phyloP scores from a whole-genome alignment of 1,140 invertebrate genomes.

The Mactra quadrangularis region DNA sequence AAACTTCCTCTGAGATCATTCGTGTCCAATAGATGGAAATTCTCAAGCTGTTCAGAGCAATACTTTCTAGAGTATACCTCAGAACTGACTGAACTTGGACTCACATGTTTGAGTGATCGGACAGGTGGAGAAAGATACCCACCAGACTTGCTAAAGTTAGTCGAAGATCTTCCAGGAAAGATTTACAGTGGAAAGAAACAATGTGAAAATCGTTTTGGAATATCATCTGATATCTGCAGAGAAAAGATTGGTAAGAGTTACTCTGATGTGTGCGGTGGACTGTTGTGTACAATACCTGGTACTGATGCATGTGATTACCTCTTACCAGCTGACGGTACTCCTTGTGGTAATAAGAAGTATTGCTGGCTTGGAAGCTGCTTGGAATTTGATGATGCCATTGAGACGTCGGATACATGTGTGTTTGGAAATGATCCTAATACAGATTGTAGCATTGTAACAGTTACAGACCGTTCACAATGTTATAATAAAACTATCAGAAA shows the following conservation, averaged over 20 bases:
- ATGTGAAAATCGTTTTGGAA: constrained; percentile 65
- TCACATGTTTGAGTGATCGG: constrained; percentile 34
- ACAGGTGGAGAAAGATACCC: constrained; percentile 4
- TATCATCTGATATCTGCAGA: constrained; percentile 67
- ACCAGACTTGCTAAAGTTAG: background rate
- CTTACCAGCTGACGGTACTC: constrained; percentile 58
- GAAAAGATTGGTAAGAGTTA: constrained; percentile 51
- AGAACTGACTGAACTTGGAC: constrained; percentile 30
- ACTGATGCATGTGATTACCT: constrained; percentile 37
- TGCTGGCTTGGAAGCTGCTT: constrained; percentile 33
- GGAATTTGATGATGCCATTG: constrained; percentile 37
- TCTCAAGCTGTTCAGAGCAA: constrained; percentile 67
- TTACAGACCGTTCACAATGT: constrained; percentile 17
- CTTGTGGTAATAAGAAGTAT: constrained; percentile 60
- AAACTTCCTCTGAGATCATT: constrained; percentile 59
- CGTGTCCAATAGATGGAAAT: constrained; percentile 68
- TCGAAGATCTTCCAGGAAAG: constrained; percentile 18
- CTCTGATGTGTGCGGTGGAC: constrained; percentile 28
- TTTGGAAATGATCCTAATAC: constrained; percentile 49
- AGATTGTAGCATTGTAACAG: constrained; percentile 13
- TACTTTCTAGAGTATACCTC: constrained; percentile 65
- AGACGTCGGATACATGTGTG: constrained; percentile 30
- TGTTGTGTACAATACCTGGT: constrained; percentile 30
- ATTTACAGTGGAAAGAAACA: constrained; percentile 59
- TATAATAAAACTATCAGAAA: constrained; percentile 25